Evolutionary conservation across 2,797 vertebrate genomes (phyloP).

Genomic region (Crocidura indochinensis): DNA sequence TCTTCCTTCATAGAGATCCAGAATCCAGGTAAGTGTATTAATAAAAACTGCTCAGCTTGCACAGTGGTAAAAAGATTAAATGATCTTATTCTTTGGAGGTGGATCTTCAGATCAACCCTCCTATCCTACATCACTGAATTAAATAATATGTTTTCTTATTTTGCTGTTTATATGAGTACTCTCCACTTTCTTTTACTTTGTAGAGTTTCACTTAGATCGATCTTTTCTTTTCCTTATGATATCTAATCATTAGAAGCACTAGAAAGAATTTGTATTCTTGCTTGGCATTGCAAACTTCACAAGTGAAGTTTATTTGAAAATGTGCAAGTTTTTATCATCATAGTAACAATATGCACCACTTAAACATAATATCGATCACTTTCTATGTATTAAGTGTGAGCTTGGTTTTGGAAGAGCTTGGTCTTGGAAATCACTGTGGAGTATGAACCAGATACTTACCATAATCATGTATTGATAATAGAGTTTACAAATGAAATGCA

Average conservation of each 20-base stretch:
- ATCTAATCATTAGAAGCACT: slow-evolving; percentile 46
- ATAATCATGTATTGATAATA: too few species aligned
- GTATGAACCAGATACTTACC: not conserved
- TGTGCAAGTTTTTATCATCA: not conserved
- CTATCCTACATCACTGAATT: not conserved
- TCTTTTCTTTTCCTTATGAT: slow-evolving; percentile 51
- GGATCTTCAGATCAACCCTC: not conserved
- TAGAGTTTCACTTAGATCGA: slow-evolving; percentile 35
- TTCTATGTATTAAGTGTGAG: not conserved
- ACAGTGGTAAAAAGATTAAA: not conserved
- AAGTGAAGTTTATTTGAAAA: slow-evolving; percentile 24
- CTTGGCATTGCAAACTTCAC: not conserved
- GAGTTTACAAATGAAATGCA: not conserved
- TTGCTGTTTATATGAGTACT: slow-evolving; percentile 9
- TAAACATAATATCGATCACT: not conserved
- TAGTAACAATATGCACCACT: not conserved
- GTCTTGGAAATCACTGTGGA: not conserved
- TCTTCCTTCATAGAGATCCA: slow-evolving; percentile 30
- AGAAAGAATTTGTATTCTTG: slow-evolving; percentile 8
- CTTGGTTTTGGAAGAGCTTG: not conserved
- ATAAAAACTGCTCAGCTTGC: not conserved
- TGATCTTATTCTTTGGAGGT: not conserved
- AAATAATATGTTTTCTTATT: not conserved
- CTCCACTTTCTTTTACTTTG: slow-evolving; percentile 67
- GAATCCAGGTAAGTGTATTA: slow-evolving; percentile 77